Percentiles rank a stretch among this genome's conserved stretches.
phyloP scores from a whole-genome alignment of 2,888 invertebrate species.

The Steinernema carpocapsae region DNA sequence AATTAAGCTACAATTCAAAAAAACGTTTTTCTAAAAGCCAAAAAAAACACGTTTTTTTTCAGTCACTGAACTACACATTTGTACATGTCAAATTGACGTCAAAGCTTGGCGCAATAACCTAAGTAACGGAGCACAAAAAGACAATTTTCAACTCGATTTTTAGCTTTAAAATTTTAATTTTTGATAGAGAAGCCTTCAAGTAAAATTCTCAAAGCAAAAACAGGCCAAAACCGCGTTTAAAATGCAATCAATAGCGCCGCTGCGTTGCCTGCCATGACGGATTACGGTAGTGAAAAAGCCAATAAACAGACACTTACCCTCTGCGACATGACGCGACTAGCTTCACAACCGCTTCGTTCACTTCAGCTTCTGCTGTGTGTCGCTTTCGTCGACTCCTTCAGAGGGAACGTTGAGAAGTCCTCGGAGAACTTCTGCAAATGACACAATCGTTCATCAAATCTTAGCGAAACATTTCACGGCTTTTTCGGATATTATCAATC shows the following conservation, averaged over 20 bases:
- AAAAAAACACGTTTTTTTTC: too few relatives aligned
- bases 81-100: too few relatives aligned
- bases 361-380: background rate
- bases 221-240: background rate
- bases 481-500: slow-evolving; percentile 32
- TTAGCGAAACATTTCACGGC: slow-evolving; percentile 15
- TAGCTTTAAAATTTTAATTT: too few relatives aligned
- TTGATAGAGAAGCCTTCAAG: too few relatives aligned
- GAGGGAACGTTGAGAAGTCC: background rate
- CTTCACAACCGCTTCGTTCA: background rate
- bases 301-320: slow-evolving; percentile 26
- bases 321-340: slow-evolving; percentile 25
- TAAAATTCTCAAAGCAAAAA: background rate
- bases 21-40: too few relatives aligned
- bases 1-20: too few relatives aligned
- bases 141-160: too few relatives aligned
- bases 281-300: slow-evolving; percentile 8
- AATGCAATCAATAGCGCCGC: background rate
- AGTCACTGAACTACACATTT: too few relatives aligned
- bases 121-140: too few relatives aligned
- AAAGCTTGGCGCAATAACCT: too few relatives aligned
- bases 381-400: background rate
- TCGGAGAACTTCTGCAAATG: slow-evolving; percentile 5
- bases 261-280: background rate
- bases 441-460: too few relatives aligned